Percentiles rank a stretch among this genome's conserved stretches.
Evolutionary conservation across 2,797 vertebrate species (phyloP).

Genomic region (Sebastes oblongus): DNA sequence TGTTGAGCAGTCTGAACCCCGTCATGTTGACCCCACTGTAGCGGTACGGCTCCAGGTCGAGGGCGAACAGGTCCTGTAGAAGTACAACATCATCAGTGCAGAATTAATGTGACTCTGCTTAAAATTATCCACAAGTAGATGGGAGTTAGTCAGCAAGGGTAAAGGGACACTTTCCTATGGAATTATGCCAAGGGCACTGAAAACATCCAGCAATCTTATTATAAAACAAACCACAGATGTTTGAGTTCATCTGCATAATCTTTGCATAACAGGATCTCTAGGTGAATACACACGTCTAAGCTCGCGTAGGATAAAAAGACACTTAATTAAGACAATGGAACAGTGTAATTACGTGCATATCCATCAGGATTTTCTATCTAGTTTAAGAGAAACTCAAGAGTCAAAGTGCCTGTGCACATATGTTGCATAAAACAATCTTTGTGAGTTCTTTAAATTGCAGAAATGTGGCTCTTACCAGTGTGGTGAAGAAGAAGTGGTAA

Average conservation of each 20-base stretch:
- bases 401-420: neutral
- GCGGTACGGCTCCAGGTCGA: conserved; percentile 95
- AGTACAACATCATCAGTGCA: neutral
- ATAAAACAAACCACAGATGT: conserved; percentile 57
- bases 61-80: conserved; percentile 91
- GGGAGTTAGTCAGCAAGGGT: conserved; percentile 18
- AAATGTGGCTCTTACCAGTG: conserved; percentile 88
- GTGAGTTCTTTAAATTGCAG: neutral
- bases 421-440: neutral
- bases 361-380: neutral
- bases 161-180: conserved; percentile 23
- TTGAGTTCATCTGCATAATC: conserved; percentile 49
- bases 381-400: conserved; percentile 3
- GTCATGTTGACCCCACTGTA: conserved; percentile 99
- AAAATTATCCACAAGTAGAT: neutral
- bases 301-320: conserved; percentile 14
- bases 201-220: conserved; percentile 49
- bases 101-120: neutral
- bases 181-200: conserved; percentile 47
- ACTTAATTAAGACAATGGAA: conserved; percentile 27
- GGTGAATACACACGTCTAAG: conserved; percentile 12
- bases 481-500: conserved; percentile 99
- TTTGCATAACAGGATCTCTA: conserved; percentile 29
- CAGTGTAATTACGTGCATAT: neutral
- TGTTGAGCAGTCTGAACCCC: conserved; percentile 93